Base-by-base conservation (phyloP, 2,113 vertebrate genomes). In the Melanerpes formicivorus region DNA sequence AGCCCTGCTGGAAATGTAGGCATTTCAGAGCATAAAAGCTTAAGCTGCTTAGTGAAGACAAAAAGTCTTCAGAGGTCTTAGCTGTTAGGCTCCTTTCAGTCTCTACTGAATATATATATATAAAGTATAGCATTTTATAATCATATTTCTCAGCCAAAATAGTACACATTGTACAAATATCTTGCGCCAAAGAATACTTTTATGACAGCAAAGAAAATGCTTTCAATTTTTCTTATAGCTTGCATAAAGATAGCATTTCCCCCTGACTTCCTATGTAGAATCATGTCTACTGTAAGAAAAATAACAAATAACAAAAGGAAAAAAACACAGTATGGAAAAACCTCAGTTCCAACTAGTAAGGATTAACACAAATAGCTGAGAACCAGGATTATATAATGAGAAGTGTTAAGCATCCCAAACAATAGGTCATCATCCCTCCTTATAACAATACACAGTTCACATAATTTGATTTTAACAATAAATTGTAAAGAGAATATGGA, bases 391-490 rank as follows among this genome's bases (percentile, higher is more conserved):
- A 85, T 64, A 73, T 56, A 58, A 70, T 30, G 37, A 73, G 11
- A 69, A 44, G 27, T 9, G 48, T 64, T 32, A 90, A 66, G 55
- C 79, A 95, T 46, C 12, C 7, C 40, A 59, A 79, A 40, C 34
- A 86, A 42, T 23, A 79, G 44, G 30, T 10, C 21, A 82, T 79
- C 63, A 81, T 18, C 15, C 4, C 13, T 69, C 44, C 70, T 54
- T 54, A 55, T 40, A 88, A 93, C 77, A 87, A 84, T 54, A 88
- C 1, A 54, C 55, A 65, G 40, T 79, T 92, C 64, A 70, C 30
- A 84, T 11, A 84, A 82, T 55, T 56, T 80, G 62, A 84, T 89
- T 88, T 87, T 73, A 23, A 48, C 87, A 90, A 77, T 4, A 50
- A 82, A 84, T 73, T 54, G 79, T n/a, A 40, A 69, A 65, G 59